Base-by-base conservation (phyloP, 2,888 invertebrate genomes). In the Aphodius sticticus region DNA sequence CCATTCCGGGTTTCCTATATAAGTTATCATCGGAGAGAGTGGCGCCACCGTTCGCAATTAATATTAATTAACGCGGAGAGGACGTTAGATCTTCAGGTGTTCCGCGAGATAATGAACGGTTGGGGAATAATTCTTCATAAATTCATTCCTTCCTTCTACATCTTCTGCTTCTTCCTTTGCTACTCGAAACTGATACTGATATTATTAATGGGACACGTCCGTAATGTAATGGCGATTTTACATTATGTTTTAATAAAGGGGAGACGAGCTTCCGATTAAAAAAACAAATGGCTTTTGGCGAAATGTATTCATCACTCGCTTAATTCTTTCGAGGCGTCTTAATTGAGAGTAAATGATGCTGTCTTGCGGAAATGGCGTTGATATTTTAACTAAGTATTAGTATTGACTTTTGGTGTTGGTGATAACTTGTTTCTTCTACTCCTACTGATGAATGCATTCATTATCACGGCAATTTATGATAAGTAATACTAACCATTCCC, bases 11-110 rank as follows among this genome's bases (percentile, higher is more conserved):
- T 26, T 26, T 26, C 26, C 53, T 53, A 12, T 53, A 53, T 53
- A 53, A 53, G 53, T 53, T 3, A 26, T 53, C 53, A 53, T 53
- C 53, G 7, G 53, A 5, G 12, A 53, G 9, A 53, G 53, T 53
- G 12, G 53, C 53, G 53, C 53, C 53, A 53, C 53, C 53, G 53
- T 7, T 53, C 9, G 53, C 35, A 77, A 77, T 77, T 77, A 53
- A 69, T 77, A 77, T 77, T 77, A 77, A 77, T 77, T 77, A 77
- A 77, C 35, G 16, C 69, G 70, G 36, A 16, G n/a, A 74, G n/a
- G 16, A 69, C 77, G 77, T 77, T 77, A 70, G 14, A 69, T 77
- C 69, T 77, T 77, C 77, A 77, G 77, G 69, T 77, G 70, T 77
- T 77, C 69, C 77, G 16, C 26, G 26, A 16, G 70, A 77, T 77